Base-by-base conservation (phyloP, 2,113 vertebrate genomes). In the Desmodus rotundus region DNA sequence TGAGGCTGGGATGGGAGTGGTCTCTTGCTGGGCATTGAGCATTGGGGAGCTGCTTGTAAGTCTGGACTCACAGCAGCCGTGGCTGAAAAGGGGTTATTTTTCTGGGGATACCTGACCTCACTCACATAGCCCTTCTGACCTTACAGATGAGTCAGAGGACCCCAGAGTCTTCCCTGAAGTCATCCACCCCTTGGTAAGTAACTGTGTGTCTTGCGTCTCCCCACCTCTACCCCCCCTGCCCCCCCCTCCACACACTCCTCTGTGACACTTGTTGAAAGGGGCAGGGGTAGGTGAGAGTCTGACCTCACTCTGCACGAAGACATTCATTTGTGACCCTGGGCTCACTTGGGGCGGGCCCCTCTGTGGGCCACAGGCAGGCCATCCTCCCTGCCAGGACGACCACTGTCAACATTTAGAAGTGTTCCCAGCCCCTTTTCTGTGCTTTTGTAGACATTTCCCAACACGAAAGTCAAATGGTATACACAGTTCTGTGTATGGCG, bases 91-190 rank as follows among this genome's bases (percentile, higher is more conserved):
- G 50, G 41, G 3, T 88, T 33, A 26, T n/a, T 43, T 4, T 4
- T 28, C 11, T 36, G 38, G n/a, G 14, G 43, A 2, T 43, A 24
- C 19, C 14, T 33, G 19, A 22, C 73, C 52, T 93, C 36, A 11
- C 20, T 97, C 87, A 97, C 65, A 84, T 33, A 45, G 33, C 31
- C 68, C n/a, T 74, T 96, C 26, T 96, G 91, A 61, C 72, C 14
- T 97, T 93, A 17, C 96, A 98, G 97, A 92, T 93, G 97, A 91
- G 38, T 67, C 28, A 0, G 96, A 95, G 56, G 61, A 65, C 76
- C 31, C 54, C 12, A 50, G 3, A 19, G 47, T 31, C 50, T 52
- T 47, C 68, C 91, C 93, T 0, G 52, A 89, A 86, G 82, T 80
- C 19, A 80, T 84, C 33, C 63, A 80, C 0, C 74, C 96, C 33